Conservation (phyloP, 1,140 invertebrate species). For the Paralvinella palmiformis region DNA sequence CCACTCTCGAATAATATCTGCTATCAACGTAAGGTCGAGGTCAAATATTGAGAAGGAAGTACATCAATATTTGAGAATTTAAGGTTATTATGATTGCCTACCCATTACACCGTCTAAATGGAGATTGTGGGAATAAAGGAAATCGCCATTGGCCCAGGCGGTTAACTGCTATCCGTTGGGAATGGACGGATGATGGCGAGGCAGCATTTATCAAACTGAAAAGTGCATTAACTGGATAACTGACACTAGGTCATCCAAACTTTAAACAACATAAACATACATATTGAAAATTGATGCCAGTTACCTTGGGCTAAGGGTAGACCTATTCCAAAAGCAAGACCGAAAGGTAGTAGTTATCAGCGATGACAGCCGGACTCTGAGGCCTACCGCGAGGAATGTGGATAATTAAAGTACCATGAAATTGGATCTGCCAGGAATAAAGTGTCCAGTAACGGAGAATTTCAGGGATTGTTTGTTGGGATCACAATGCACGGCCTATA, state of each 20-base stretch:
- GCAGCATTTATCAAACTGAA: too few species aligned
- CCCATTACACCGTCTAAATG: constrained; percentile 12
- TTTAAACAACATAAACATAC: background rate
- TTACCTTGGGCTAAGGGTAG: background rate
- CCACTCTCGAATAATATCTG: constrained; percentile 24
- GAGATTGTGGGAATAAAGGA: background rate
- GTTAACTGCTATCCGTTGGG: background rate
- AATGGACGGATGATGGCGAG: too few species aligned
- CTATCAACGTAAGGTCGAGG: constrained; percentile 39
- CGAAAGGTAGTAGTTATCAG: background rate
- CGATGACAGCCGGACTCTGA: background rate
- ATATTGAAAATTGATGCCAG: background rate
- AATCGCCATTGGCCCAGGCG: background rate
- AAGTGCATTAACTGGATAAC: background rate
- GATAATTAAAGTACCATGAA: background rate
- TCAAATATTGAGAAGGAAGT: constrained; percentile 42
- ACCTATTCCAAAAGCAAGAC: background rate
- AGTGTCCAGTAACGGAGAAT: background rate
- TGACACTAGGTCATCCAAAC: background rate
- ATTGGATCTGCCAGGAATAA: background rate
- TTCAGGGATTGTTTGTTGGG: background rate
- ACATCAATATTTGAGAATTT: constrained; percentile 40
- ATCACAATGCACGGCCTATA: constrained; percentile 18
- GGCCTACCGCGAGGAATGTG: background rate
- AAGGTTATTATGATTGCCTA: constrained; percentile 42